A percentile compares a stretch with the other conserved stretches of the same genome.
phyloP scores from a whole-genome alignment of 2,888 invertebrate species.

The Acanthosoma haemorrhoidale region DNA sequence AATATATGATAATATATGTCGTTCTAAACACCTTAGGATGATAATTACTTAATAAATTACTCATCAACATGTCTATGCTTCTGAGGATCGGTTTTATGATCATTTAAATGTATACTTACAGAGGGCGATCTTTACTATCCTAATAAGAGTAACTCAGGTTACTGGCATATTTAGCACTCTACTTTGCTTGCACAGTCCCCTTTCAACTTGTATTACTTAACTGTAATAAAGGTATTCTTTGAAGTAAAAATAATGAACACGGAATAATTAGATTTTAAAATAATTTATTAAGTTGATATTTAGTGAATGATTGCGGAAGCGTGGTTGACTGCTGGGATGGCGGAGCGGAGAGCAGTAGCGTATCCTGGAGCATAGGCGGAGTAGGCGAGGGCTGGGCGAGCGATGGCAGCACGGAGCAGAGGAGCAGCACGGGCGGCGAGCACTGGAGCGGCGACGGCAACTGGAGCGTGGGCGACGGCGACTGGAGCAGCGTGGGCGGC shows the following conservation, averaged over 20 bases:
- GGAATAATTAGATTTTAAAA: not conserved
- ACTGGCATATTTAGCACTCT: not conserved
- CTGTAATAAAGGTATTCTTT: not conserved
- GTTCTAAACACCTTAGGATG: too few species aligned
- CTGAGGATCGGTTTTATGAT: too few species aligned
- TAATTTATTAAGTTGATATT: not conserved
- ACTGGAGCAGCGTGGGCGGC: conserved; percentile 42
- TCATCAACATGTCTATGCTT: too few species aligned
- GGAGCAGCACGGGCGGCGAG: conserved; percentile 24
- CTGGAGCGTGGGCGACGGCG: conserved; percentile 36
- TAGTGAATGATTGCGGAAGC: conserved; percentile 25
- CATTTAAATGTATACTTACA: too few species aligned
- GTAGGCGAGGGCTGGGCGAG: conserved; percentile 7
- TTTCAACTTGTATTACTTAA: too few species aligned
- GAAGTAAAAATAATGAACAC: not conserved
- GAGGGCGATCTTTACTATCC: too few species aligned
- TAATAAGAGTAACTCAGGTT: not conserved
- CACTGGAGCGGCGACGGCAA: conserved; percentile 29
- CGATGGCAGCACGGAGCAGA: not conserved
- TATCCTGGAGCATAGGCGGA: conserved; percentile 25
- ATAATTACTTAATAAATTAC: too few species aligned
- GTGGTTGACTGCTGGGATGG: conserved; percentile 28
- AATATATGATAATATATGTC: too few species aligned
- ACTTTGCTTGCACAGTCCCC: too few species aligned
- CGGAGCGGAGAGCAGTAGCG: conserved; percentile 28